Evolutionary conservation across 2,797 vertebrate species (phyloP).

Genomic region (Tokudaia tokunoshimensis): DNA sequence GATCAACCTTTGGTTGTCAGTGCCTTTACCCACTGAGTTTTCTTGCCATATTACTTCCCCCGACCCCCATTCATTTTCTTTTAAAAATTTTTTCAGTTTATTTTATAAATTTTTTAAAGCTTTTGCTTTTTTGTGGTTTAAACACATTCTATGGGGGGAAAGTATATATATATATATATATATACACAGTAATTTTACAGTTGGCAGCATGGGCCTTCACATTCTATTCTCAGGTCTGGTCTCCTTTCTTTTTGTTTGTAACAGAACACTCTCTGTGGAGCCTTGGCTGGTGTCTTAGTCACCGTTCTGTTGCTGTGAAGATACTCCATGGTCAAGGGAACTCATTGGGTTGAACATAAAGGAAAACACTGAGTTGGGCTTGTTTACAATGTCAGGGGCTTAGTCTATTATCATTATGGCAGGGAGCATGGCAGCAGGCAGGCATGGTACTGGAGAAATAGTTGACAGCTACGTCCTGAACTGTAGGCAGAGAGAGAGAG

Average conservation of each 20-base stretch:
- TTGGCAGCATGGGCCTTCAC: constrained; percentile 92
- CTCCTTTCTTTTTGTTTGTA: neutral
- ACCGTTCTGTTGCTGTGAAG: neutral
- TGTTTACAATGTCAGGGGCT: neutral
- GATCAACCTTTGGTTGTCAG: neutral
- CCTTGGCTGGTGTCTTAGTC: neutral
- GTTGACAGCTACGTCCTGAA: neutral
- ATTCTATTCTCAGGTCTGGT: constrained; percentile 88
- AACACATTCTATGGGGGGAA: constrained; percentile 86
- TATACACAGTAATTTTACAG: constrained; percentile 88
- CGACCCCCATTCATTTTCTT: neutral
- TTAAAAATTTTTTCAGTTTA: neutral
- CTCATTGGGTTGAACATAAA: neutral
- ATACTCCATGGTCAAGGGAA: neutral
- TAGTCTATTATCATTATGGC: neutral
- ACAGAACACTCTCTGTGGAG: neutral
- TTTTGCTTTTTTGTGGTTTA: neutral
- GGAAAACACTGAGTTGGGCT: neutral
- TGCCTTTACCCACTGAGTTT: no score
- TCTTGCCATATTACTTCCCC: neutral
- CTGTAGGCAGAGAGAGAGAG: neutral
- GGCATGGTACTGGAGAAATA: neutral
- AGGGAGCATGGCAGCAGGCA: neutral
- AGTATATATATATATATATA: constrained; percentile 72
- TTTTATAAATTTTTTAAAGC: neutral